Evolutionary conservation across 2,888 invertebrate genomes (phyloP).

Genomic region (Hydraecia micacea): DNA sequence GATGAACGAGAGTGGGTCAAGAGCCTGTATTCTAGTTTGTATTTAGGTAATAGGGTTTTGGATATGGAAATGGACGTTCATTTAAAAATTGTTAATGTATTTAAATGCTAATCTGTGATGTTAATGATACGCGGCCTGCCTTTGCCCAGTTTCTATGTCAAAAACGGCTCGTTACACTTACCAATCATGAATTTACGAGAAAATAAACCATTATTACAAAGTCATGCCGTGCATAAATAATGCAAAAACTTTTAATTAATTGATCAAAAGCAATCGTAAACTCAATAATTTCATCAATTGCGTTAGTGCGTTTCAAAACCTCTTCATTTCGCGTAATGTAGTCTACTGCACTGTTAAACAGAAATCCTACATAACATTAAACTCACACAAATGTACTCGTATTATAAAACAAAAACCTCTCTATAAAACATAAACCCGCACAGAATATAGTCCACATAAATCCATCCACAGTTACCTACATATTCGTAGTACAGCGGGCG

Average conservation of each 20-base stretch:
- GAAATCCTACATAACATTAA: background rate
- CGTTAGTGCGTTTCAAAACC: background rate
- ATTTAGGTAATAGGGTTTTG: constrained; percentile 14
- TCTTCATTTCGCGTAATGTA: background rate
- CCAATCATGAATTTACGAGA: too few species aligned
- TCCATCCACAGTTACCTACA: constrained; percentile 51
- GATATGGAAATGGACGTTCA: constrained; percentile 6
- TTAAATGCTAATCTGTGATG: constrained; percentile 2
- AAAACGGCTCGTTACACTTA: background rate
- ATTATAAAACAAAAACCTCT: constrained; percentile 7
- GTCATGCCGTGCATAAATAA: background rate
- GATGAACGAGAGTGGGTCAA: constrained; percentile 71
- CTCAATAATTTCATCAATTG: background rate
- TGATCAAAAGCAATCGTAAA: background rate
- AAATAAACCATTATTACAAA: background rate
- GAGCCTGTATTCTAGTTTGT: constrained; percentile 34
- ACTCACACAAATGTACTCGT: background rate
- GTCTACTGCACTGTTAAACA: too few species aligned
- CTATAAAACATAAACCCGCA: constrained; percentile 4
- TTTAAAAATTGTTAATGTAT: background rate
- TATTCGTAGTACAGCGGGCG: constrained; percentile 40
- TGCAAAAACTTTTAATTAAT: background rate
- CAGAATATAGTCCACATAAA: constrained; percentile 53
- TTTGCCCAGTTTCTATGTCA: background rate
- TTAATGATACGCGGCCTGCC: background rate